A percentile compares a stretch with the other conserved stretches of the same genome.
Evolutionary conservation across 2,113 vertebrate species (phyloP).

Genomic region (Chloropsis hardwickii): DNA sequence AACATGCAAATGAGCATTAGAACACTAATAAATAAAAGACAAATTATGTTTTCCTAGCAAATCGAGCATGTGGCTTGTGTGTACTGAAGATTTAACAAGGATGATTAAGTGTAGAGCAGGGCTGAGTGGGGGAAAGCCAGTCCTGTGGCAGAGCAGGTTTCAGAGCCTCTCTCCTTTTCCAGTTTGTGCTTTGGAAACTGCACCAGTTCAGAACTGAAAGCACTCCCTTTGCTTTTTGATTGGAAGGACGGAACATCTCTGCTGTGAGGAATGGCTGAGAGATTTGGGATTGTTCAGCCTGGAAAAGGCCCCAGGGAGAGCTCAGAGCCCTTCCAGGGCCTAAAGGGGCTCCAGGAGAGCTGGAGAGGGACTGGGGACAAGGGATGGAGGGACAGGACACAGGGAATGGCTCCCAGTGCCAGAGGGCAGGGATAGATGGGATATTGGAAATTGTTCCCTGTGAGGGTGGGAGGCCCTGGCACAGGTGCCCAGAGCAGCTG

Average conservation of each 20-base stretch:
- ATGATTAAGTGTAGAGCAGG: not conserved
- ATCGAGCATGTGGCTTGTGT: not conserved
- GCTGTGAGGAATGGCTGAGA: not conserved
- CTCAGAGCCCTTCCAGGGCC: rapidly evolving
- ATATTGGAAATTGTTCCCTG: not conserved
- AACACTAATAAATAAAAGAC: not conserved
- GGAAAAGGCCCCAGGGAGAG: not conserved
- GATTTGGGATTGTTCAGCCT: not conserved
- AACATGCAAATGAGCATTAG: not conserved
- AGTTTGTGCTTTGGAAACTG: not conserved
- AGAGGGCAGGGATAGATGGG: rapidly evolving
- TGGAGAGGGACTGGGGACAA: not conserved
- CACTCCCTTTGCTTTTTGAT: not conserved
- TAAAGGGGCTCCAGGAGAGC: not conserved
- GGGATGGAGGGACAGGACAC: not conserved
- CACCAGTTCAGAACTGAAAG: not conserved
- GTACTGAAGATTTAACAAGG: not conserved
- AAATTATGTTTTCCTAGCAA: constrained; percentile 19
- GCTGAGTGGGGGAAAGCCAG: not conserved
- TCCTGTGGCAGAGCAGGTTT: not conserved
- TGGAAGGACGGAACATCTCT: not conserved
- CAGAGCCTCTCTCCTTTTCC: not conserved
- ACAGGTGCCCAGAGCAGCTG: not conserved
- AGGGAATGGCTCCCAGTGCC: not conserved
- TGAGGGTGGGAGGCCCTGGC: not conserved